A percentile compares a stretch with the other conserved stretches of the same genome.
Conservation (phyloP, 2,797 vertebrate genomes). For the Coluber constrictor region DNA sequence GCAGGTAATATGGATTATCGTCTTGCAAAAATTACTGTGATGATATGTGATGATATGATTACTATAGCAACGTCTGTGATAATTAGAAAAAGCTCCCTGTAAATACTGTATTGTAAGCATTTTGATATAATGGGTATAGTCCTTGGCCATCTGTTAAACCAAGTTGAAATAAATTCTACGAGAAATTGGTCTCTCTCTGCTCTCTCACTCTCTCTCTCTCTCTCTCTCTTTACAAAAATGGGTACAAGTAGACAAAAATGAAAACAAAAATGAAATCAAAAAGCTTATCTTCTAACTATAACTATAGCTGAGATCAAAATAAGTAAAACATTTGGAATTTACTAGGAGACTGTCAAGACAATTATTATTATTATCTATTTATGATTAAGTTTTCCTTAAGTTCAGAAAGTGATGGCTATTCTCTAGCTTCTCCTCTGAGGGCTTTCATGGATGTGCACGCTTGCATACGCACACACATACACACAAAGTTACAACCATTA, state of each 20-base stretch:
- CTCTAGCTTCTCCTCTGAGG: not conserved
- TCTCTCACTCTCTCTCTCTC: no score
- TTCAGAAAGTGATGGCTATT: not conserved
- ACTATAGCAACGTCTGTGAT: not conserved
- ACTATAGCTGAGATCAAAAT: not conserved
- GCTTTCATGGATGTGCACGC: not conserved
- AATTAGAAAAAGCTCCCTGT: not conserved
- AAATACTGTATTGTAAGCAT: not conserved
- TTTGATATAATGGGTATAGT: not conserved
- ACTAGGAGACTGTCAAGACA: not conserved
- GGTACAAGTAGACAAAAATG: not conserved
- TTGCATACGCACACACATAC: rapidly evolving
- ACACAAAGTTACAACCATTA: not conserved
- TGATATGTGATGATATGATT: not conserved
- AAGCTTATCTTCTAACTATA: not conserved
- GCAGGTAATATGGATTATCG: not conserved
- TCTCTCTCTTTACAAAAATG: not conserved
- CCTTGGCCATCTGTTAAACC: not conserved
- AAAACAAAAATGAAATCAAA: not conserved
- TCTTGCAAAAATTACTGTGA: not conserved
- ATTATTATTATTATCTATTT: not conserved
- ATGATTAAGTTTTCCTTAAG: not conserved
- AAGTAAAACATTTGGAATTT: not conserved
- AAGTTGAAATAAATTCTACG: not conserved
- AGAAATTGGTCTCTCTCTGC: not conserved